Evolutionary conservation across 1,140 invertebrate species (phyloP), one percentile per base, ranked within the genome.

Genomic region (Megalopta genalis): DNA sequence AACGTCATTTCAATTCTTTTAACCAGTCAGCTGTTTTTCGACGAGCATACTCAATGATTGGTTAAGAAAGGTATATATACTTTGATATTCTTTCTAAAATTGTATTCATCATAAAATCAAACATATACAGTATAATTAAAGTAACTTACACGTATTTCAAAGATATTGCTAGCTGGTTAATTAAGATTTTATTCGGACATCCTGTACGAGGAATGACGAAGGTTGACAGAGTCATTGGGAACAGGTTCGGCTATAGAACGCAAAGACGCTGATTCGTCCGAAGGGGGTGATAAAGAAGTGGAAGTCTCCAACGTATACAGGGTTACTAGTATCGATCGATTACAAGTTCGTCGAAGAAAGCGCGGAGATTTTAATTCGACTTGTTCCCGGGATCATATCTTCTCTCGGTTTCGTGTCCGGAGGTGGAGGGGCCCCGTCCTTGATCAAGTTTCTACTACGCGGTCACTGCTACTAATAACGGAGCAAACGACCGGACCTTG

Each of bases 401-500:
- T 57, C 68, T 65, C 27, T 67, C 68, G 65, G 66, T 69, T 49
- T 77, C 66, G 66, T 49, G 74, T 46, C 6, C 14, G 54, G n/a
- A 59, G 39, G 21, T 7, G 21, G 32, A 8, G 14, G 32, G 73
- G 54, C 54, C n/a, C n/a, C 54, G 49, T 52, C 7, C 57, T 77
- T 59, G 67, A 70, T 77, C 57, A 32, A 63, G 66, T 46, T 23
- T 69, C 68, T 79, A 74, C 70, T 46, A 52, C 62, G 70, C 25
- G 25, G 59, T 21, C 69, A 73, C 49, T 39, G 77, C 39, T 74
- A 54, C 71, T 79, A 79, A 79, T 73, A 73, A 79, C 77, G 71
- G 77, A 79, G 54, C 73, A 77, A 69, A 77, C 79, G 79, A 68
- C 49, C 66, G 37, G 77, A 64, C 62, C 77, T 70, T 81, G 79